Conservation (phyloP, 2,113 vertebrate species). For the Malurus elegans region DNA sequence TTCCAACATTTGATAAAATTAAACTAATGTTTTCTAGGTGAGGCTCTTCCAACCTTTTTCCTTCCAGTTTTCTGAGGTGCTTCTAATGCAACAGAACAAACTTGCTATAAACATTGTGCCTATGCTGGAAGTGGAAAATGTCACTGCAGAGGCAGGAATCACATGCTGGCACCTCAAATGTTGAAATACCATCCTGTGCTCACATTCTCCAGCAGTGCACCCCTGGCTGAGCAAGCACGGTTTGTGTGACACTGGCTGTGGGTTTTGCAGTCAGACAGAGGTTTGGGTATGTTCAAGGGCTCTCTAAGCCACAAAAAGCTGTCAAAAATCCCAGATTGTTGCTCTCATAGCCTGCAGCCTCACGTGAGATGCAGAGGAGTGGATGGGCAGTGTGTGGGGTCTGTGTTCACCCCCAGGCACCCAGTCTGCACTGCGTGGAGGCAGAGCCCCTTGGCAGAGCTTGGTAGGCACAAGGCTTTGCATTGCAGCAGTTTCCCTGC, state of each 20-base stretch:
- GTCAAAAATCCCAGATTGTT: not conserved
- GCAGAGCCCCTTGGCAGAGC: not conserved
- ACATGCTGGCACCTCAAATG: not conserved
- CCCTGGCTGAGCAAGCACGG: not conserved
- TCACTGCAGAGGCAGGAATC: not conserved
- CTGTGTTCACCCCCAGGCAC: rapidly evolving
- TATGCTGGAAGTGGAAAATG: not conserved
- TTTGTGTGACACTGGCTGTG: not conserved
- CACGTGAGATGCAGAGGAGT: not conserved
- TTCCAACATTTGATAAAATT: not conserved
- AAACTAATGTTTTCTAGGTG: rapidly evolving
- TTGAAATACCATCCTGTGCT: not conserved
- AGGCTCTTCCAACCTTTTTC: not conserved
- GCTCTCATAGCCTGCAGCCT: not conserved
- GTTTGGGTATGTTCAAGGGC: not conserved
- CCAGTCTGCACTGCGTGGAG: not conserved
- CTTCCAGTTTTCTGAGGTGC: not conserved
- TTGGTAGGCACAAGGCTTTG: not conserved
- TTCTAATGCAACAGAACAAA: not conserved
- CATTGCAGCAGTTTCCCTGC: not conserved
- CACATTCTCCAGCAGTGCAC: rapidly evolving
- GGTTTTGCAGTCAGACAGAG: rapidly evolving
- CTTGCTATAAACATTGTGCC: not conserved
- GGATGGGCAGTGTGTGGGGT: rapidly evolving
- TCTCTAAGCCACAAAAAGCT: not conserved